phyloP scores from a whole-genome alignment of 2,797 vertebrate genomes.

The Lacerta bilineata region DNA sequence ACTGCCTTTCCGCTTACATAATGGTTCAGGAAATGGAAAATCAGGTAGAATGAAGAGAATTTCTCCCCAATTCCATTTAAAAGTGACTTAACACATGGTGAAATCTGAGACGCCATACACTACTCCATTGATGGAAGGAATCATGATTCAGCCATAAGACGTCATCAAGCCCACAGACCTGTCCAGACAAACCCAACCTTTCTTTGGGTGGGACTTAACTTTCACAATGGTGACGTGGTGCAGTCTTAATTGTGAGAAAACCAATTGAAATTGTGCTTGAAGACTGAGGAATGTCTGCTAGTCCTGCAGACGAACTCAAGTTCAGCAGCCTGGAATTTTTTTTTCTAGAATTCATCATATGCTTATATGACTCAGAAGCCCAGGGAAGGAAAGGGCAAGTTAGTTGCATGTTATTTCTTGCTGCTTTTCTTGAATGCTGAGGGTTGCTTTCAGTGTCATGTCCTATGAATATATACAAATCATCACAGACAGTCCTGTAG shows the following conservation, averaged over 20 bases:
- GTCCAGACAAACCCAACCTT: background rate
- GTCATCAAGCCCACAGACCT: background rate
- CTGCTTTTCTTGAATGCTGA: background rate
- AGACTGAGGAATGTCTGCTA: background rate
- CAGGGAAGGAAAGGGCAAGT: background rate
- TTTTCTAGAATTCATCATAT: constrained; percentile 14
- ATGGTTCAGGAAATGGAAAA: no score
- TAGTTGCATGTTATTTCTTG: background rate
- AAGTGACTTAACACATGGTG: background rate
- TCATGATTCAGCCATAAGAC: no score
- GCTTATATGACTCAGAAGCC: background rate
- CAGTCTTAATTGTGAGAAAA: background rate
- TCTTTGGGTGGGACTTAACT: background rate
- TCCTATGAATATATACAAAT: background rate
- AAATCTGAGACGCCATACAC: background rate
- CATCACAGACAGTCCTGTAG: background rate
- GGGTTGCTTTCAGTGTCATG: no score
- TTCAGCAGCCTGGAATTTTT: background rate
- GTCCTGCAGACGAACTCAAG: background rate
- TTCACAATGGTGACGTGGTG: background rate
- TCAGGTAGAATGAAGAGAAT: background rate
- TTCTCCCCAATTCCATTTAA: background rate
- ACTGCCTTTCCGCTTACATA: no score
- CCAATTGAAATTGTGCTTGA: background rate
- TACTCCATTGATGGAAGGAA: no score